Evolutionary conservation across 2,797 vertebrate species (phyloP).

Genomic region (Molossus molossus): DNA sequence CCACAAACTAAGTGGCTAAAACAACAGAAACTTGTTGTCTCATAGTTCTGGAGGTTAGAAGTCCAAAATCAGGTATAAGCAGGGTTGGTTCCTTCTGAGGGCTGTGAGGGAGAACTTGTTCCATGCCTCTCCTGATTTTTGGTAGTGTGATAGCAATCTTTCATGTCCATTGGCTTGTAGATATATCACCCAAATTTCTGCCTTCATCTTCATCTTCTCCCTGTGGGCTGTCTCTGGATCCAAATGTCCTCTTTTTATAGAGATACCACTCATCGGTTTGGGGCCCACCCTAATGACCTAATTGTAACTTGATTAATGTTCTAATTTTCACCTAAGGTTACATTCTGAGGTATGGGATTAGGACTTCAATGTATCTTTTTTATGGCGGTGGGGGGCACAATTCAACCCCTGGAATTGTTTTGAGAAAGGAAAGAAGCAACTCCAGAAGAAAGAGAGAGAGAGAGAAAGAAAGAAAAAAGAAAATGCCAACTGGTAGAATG

Average conservation of each 20-base stretch:
- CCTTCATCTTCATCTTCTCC: not conserved
- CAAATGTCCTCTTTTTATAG: not conserved
- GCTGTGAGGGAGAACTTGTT: not conserved
- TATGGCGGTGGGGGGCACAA: not conserved
- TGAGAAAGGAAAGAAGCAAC: not conserved
- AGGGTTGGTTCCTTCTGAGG: not conserved
- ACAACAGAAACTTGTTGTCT: not conserved
- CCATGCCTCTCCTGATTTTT: not conserved
- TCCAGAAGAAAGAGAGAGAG: not conserved
- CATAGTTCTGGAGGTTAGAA: not conserved
- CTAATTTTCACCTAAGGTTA: conserved; percentile 31
- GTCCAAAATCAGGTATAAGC: not conserved
- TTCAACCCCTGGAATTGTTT: not conserved
- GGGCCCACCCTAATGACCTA: not conserved
- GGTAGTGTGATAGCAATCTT: not conserved
- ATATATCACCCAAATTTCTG: not conserved
- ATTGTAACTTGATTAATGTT: conserved; percentile 17
- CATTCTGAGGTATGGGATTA: not conserved
- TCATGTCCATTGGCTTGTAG: not conserved
- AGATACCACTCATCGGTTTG: not conserved
- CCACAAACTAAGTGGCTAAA: not conserved
- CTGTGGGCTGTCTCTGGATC: not conserved
- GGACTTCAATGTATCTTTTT: not conserved
- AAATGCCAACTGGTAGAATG: not conserved
- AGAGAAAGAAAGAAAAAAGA: not conserved